Percentiles rank a stretch among this genome's conserved stretches.
Evolutionary conservation across 1,140 invertebrate species (phyloP).

Genomic region (Sipha flava): DNA sequence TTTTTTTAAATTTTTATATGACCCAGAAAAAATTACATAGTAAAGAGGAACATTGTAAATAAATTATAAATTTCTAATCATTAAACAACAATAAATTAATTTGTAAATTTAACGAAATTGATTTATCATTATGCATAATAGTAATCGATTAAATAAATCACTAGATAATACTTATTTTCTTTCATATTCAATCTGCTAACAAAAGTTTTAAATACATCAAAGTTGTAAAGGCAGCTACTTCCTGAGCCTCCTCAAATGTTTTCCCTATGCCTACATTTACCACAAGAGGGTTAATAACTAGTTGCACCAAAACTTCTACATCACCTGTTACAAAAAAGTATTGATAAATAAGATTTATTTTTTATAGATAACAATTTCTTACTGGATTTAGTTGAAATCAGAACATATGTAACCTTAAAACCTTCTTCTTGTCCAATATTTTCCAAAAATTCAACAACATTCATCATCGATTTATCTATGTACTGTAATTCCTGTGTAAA

Average conservation of each 20-base stretch:
- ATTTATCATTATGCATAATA: too few relatives aligned
- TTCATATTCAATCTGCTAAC: too few relatives aligned
- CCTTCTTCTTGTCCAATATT: neutral
- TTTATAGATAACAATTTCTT: neutral
- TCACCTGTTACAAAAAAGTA: neutral
- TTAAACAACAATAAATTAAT: too few relatives aligned
- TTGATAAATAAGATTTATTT: neutral
- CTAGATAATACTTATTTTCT: too few relatives aligned
- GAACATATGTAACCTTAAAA: neutral
- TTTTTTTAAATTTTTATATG: too few relatives aligned
- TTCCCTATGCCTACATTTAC: neutral
- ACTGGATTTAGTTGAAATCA: neutral
- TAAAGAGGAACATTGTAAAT: too few relatives aligned
- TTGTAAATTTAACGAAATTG: too few relatives aligned
- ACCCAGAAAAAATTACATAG: too few relatives aligned
- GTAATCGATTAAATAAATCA: too few relatives aligned
- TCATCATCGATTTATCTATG: neutral
- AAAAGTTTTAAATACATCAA: slow-evolving; percentile 4
- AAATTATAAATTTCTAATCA: too few relatives aligned
- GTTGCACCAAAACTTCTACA: neutral
- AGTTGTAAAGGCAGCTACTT: neutral
- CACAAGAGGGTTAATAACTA: neutral
- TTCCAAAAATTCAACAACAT: neutral
- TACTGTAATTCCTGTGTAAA: neutral
- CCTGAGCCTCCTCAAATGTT: neutral